These are phyloP conservation scores for Ceyx melanurus DNA, from an alignment of 2,113 vertebrate species.

Conservation along the genomic window DNA sequence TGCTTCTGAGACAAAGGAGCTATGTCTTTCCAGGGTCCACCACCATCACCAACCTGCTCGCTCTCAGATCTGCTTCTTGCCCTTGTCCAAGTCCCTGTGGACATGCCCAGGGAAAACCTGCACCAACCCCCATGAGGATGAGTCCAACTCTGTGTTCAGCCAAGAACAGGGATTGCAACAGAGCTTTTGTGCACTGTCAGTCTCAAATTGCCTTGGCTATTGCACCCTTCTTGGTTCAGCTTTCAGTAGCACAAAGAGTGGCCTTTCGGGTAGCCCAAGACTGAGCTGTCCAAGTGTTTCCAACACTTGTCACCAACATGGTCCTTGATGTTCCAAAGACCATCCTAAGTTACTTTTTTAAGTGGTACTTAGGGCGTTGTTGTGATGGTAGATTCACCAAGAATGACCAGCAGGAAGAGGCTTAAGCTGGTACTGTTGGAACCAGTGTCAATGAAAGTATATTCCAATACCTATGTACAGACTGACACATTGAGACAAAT, in stretches of 20 bases:
- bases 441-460: neutral
- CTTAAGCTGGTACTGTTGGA: neutral
- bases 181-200: neutral
- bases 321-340: neutral
- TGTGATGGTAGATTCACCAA: neutral
- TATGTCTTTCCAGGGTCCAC: neutral
- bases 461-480: neutral
- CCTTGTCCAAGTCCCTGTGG: neutral
- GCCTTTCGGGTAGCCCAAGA: neutral
- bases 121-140: neutral
- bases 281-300: neutral
- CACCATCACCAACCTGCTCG: neutral
- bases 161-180: neutral
- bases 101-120: neutral
- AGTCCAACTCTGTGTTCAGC: neutral
- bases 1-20: neutral
- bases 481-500: neutral
- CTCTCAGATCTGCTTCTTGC: neutral
- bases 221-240: neutral
- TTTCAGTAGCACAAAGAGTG: neutral
- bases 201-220: neutral
- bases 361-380: neutral
- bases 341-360: neutral
- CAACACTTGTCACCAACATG: accelerated
- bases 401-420: neutral